Base-by-base conservation (phyloP, 1,140 invertebrate genomes). In the Megalonaias nervosa region DNA sequence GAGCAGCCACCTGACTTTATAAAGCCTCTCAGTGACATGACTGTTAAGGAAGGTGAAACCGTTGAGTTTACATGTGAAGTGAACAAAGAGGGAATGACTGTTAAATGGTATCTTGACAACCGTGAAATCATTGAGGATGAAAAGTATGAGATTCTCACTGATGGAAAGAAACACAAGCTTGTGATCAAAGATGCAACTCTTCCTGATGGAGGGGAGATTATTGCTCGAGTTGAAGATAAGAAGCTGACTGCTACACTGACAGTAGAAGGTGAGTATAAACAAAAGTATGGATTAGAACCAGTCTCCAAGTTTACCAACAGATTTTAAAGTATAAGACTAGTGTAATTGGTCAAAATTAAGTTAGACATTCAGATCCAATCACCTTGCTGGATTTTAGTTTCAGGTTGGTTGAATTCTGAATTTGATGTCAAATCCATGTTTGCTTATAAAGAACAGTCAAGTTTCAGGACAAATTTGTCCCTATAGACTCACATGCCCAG, bases 71-170 rank as follows among this genome's bases (percentile, higher is more conserved):
- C 83, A n/a, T 88, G 86, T 81, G 85, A 89, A 78, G 82, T 90
- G 19, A 88, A 86, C 73, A 87, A 87, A 69, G 91, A 91, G 68
- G 90, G 87, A 57, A 83, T 84, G 64, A 88, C 87, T 67, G 89
- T 91, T 26, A 90, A 89, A 77, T 92, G 92, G 91, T 89, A 89
- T 71, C 89, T 91, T 48, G 89, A 92, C 70, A 90, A 88, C 23
- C 81, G 86, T 67, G 86, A 88, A 73, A 85, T 91, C 57, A 74
- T 79, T 31, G 84, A 82, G 56, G 82, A 88, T 71, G 96, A 98
- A 86, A 95, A 96, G 77, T 93, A 97, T 67, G 95, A 97, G 31
- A 86, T 90, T 14, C 74, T 85, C 21, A 74, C 79, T 65, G 86
- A 89, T 26, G 84, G 83, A 14, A 82, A 78, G 13, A 75, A 81